Percentiles rank a stretch among this genome's conserved stretches.
Evolutionary conservation across 2,797 vertebrate genomes (phyloP).

Genomic region (Phoebastria nigripes): DNA sequence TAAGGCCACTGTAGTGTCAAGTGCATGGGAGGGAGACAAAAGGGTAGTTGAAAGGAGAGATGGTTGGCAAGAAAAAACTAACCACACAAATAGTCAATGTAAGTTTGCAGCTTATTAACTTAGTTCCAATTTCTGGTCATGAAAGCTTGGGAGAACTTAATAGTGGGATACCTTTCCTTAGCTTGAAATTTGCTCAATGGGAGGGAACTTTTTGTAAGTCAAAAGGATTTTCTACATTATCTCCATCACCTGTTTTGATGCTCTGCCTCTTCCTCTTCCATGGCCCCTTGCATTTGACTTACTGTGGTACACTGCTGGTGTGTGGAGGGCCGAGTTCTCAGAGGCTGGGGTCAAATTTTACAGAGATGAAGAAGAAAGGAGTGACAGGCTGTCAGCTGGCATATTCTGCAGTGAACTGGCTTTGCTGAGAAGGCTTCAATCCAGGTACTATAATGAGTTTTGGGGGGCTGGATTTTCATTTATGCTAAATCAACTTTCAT

Average conservation of each 20-base stretch:
- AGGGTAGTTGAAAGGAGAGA: not conserved
- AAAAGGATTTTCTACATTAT: not conserved
- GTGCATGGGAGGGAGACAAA: not conserved
- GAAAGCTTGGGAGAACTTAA: not conserved
- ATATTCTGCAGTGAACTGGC: not conserved
- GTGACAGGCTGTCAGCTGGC: not conserved
- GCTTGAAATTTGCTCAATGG: not conserved
- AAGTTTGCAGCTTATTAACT: not conserved
- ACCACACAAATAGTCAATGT: not conserved
- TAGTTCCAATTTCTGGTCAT: not conserved
- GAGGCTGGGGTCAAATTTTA: not conserved
- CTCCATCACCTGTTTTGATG: fast-evolving
- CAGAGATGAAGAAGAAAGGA: not conserved
- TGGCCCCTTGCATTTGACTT: not conserved
- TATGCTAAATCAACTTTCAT: not conserved
- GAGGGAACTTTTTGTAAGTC: not conserved
- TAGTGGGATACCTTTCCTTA: not conserved
- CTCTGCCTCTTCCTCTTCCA: not conserved
- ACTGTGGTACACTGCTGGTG: not conserved
- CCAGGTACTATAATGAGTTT: not conserved
- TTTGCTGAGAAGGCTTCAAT: not conserved
- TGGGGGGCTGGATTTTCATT: not conserved
- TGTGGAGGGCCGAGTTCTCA: not conserved
- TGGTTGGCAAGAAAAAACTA: not conserved
- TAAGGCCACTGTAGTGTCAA: not conserved